Evolutionary conservation across 2,888 invertebrate species (phyloP).

Genomic region (Endotricha flammealis): DNA sequence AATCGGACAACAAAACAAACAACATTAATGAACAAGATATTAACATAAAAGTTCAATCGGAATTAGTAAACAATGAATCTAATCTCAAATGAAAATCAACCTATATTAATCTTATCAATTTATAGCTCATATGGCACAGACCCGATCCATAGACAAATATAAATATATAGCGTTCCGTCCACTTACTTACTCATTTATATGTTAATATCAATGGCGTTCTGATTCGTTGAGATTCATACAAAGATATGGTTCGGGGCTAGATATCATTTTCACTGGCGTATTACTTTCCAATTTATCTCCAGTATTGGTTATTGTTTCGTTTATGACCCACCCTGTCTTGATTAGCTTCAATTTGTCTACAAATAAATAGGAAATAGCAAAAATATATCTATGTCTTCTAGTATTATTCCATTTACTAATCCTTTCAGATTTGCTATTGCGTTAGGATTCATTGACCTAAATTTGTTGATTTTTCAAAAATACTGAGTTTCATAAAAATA

Average conservation of each 20-base stretch:
- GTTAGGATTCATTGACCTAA: not conserved
- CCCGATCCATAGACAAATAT: conserved; percentile 46
- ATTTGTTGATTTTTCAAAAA: too few species aligned
- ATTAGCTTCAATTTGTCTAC: conserved; percentile 37
- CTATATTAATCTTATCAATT: conserved; percentile 42
- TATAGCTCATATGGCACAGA: conserved; percentile 44
- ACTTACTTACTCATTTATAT: conserved; percentile 77
- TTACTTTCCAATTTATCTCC: conserved; percentile 77
- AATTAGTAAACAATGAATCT: conserved; percentile 30
- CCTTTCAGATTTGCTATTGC: not conserved
- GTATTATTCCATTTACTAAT: too few species aligned
- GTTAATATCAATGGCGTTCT: conserved; percentile 66
- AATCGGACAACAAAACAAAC: not conserved
- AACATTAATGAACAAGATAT: not conserved
- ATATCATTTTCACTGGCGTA: conserved; percentile 77
- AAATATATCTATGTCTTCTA: not conserved
- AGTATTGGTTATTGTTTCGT: conserved; percentile 69
- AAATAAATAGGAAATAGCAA: conserved; percentile 17
- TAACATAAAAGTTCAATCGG: conserved; percentile 1
- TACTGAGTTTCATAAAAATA: too few species aligned
- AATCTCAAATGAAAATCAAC: conserved; percentile 30
- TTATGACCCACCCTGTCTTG: conserved; percentile 51
- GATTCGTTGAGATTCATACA: conserved; percentile 66
- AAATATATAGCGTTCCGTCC: conserved; percentile 60
- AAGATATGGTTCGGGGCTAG: conserved; percentile 66